Conservation (phyloP, 2,888 invertebrate genomes). For the Andrena bicolor region DNA sequence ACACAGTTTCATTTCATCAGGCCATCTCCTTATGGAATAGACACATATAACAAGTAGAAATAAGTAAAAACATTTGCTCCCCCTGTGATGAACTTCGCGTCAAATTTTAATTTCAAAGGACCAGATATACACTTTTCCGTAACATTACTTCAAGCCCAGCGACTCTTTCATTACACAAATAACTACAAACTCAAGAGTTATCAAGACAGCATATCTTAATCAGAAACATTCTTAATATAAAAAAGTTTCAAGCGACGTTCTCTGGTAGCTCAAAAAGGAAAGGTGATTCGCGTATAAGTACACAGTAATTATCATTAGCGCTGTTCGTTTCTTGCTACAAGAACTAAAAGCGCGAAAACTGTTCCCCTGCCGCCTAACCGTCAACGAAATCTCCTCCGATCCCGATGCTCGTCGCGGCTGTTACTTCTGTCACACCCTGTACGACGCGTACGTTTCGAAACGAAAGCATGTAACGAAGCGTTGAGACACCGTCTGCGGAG, state of each 20-base stretch:
- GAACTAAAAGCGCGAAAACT: neutral
- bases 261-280: neutral
- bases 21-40: too few species aligned
- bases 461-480: neutral
- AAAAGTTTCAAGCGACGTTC: neutral
- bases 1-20: too few species aligned
- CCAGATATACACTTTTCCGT: too few species aligned
- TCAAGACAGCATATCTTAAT: neutral
- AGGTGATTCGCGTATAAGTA: neutral
- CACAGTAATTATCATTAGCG: neutral
- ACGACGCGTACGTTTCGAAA: constrained; percentile 21
- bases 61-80: too few species aligned
- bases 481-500: constrained; percentile 20
- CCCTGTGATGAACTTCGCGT: too few species aligned
- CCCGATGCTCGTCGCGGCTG: neutral
- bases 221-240: neutral
- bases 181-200: neutral
- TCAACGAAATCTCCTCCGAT: neutral
- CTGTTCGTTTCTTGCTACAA: neutral
- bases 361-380: neutral
- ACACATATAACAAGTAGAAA: too few species aligned
- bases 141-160: too few species aligned
- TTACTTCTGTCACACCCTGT: neutral
- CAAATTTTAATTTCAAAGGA: too few species aligned
- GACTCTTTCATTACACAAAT: neutral